Evolutionary conservation across 1,140 invertebrate species (phyloP).

Genomic region (Amyelois transitella): DNA sequence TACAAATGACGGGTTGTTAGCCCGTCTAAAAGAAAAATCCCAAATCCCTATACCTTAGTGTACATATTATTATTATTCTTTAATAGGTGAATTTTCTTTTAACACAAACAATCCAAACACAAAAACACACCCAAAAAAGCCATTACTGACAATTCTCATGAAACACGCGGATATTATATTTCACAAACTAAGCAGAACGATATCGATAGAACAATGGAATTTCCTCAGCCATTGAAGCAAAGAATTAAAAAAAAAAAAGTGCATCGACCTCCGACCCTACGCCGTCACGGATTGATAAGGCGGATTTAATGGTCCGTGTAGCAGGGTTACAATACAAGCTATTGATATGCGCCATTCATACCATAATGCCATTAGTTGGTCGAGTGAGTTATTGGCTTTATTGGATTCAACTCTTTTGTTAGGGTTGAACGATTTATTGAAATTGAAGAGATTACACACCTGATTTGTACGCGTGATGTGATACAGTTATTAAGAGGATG

Average conservation of each 20-base stretch:
- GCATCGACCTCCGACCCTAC: conserved; percentile 35
- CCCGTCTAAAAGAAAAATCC: too few relatives aligned
- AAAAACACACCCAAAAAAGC: too few relatives aligned
- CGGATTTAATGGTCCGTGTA: conserved; percentile 58
- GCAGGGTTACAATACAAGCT: conserved; percentile 41
- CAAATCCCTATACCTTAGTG: too few relatives aligned
- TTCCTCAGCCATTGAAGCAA: neutral
- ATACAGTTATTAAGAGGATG: too few relatives aligned
- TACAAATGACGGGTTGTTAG: too few relatives aligned
- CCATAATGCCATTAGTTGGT: conserved; percentile 63
- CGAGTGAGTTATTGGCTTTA: conserved; percentile 34
- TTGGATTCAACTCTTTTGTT: conserved; percentile 16
- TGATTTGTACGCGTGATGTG: neutral
- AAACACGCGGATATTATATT: neutral
- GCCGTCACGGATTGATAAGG: conserved; percentile 44
- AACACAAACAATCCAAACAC: too few relatives aligned
- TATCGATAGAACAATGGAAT: neutral
- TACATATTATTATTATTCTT: too few relatives aligned
- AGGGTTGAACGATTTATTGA: neutral
- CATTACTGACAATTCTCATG: too few relatives aligned
- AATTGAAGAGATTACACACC: neutral
- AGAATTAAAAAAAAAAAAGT: conserved; percentile 10
- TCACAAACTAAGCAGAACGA: neutral
- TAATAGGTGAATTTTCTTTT: too few relatives aligned
- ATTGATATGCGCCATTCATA: conserved; percentile 60